Evolutionary conservation across 1,140 invertebrate genomes (phyloP), one percentile per base, ranked within the genome.

Genomic region (Probaryconus sp.): DNA sequence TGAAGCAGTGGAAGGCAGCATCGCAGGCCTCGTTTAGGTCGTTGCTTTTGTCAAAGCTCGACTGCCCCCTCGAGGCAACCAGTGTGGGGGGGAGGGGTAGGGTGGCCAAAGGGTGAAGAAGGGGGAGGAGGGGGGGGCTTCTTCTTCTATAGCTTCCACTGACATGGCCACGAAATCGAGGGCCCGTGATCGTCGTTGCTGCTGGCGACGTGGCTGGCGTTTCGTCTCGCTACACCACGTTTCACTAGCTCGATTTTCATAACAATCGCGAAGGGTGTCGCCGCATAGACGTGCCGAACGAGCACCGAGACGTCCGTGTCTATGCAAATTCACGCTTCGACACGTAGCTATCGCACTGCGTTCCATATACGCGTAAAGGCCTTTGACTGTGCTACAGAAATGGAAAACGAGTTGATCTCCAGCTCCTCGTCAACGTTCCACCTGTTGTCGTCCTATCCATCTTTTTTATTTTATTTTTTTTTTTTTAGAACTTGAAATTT

Each of bases 231-330:
- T 40, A 40, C 63, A 71, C 80, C 72, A 79, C 76, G 77, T 80
- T 56, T 70, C 65, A 56, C 76, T 35, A 43, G 43, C 63, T 35
- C 37, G 13, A 86, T 83, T 85, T 86, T 85, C 79, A 85, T 85
- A 79, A 85, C 80, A 85, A 85, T 85, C 55, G 76, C 40, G 42
- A 67, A 77, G 81, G 68, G 60, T 38, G 40, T 60, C 58, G 58
- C 61, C 31, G 68, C 47, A 47, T 38, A 73, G 60, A 75, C 76
- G 38, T 73, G 71, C 50, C 33, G 9, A 14, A 14, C 2, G 28
- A 18, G 18, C 35, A 7, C 3, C 5, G 47, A 24, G 20, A 58
- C 38, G 38, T 35, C 11, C 33, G 33, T 63, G 42, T 42, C 51
- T 81, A 82, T 84, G 82, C 77, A 83, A 84, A 85, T 84, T 24